Base-by-base conservation (phyloP, 2,888 invertebrate species). In the Slavum lentiscoides region DNA sequence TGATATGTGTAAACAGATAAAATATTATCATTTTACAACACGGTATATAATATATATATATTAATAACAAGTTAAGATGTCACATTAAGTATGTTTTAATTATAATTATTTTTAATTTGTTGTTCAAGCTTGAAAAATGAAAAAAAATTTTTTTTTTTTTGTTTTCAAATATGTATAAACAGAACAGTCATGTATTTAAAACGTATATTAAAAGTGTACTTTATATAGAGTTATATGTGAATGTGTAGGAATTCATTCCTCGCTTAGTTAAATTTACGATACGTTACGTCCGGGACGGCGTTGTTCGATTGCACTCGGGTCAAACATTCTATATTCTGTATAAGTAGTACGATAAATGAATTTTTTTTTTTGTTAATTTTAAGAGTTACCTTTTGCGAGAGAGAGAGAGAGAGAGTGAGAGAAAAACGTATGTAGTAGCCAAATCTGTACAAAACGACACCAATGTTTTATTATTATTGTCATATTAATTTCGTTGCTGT, bases 201-300 rank as follows among this genome's bases (percentile, higher is more conserved):
- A 39, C 11, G 7, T 19, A 66, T 7, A 53, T 53, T 53, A 49
- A 49, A 37, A 11, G 11, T 49, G 11, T 49, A 49, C 11, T 43
- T 37, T 72, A 39, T 61, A 73, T 61, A 23, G 43, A 58, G 30
- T 13, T 37, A n/a, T 53, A 19, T 66, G 17, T 58, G 39, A 72
- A 55, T 80, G 64, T 80, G 80, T 80, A 66, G 80, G 80, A 80
- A 80, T 72, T 80, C 80, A 80, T 80, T 80, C 80, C 80, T 80
- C 80, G 80, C 80, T 80, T 80, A 80, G 80, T 72, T 80, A 72
- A 80, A 72, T 80, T 64, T 72, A 80, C 9, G 8, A 23, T 55
- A 72, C 8, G 55, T 72, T 59, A 8, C 43, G 11, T 59, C 59
- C 49, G 43, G 15, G 3, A 13, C 13, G 49, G 49, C 13, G 49